These are phyloP conservation scores for Astyanax mexicanus DNA, from an alignment of 2,797 vertebrate species.

Conservation along the genomic window DNA sequence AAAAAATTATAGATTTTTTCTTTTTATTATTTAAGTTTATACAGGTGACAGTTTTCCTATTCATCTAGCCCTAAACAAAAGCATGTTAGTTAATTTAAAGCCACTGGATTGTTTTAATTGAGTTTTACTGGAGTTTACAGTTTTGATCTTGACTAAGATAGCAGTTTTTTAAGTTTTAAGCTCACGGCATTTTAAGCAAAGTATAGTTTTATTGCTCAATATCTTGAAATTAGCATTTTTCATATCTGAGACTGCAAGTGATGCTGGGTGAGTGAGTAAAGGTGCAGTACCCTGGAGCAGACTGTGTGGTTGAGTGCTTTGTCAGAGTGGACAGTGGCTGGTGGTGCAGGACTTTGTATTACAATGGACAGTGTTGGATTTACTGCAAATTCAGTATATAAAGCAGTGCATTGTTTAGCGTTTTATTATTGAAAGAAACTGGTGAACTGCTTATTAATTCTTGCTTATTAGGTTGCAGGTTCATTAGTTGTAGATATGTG, in stretches of 20 bases:
- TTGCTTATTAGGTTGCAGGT: no score
- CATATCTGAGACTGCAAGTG: constrained; percentile 5
- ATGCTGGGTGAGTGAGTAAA: background rate
- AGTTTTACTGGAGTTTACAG: background rate
- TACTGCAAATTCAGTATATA: no score
- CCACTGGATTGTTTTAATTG: background rate
- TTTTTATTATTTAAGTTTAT: background rate
- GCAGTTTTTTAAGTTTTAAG: background rate
- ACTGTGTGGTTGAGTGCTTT: background rate
- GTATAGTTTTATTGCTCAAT: constrained; percentile 22
- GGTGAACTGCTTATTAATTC: no score
- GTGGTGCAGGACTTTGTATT: no score
- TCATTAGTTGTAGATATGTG: no score
- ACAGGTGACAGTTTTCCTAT: background rate
- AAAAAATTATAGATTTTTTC: no score
- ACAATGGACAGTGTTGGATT: no score
- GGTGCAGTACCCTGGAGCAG: constrained; percentile 5
- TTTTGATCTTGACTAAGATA: background rate
- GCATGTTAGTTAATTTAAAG: background rate
- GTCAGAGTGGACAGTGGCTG: background rate
- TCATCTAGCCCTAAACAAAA: background rate
- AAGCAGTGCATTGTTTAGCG: no score
- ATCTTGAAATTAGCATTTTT: constrained; percentile 22
- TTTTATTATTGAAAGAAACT: no score
- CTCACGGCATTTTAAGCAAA: background rate